Evolutionary conservation across 2,888 invertebrate genomes (phyloP), one percentile per base, ranked within the genome.

Genomic region (Escarpia spicata): DNA sequence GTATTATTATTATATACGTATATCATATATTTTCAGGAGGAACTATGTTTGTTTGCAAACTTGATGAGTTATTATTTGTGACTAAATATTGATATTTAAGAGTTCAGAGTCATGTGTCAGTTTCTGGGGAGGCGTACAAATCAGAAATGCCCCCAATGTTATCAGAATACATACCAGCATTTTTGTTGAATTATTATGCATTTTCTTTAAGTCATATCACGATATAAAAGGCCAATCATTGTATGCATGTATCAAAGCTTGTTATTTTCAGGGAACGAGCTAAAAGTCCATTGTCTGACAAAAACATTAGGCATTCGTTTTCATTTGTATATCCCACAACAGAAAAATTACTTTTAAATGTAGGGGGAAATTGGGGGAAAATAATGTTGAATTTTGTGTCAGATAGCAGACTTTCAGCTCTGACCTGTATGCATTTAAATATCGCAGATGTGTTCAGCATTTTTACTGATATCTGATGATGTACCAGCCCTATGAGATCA

Each of bases 401-500:
- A 75, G 75, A 75, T 26, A 75, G 26, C 26, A 3, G 75, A 75
- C 75, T 75, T 75, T 75, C n/a, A n/a, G 75, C 26, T 75, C 52
- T 26, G 26, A 75, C 4, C n/a, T 26, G 26, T 75, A 3, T 75
- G 75, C 75, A 75, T 75, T 75, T 75, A 75, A 75, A 75, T 52
- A 52, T 75, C 75, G 75, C 75, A 75, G 75, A 75, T 75, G 75
- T 75, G 75, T 75, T 75, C 75, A 75, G 26, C 75, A 75, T 75
- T 75, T 75, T 75, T 75, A 75, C 75, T 75, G 75, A 75, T n/a
- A 26, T 75, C 75, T 75, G 75, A 75, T 26, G 75, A 75, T 75
- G 75, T 75, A 75, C 75, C 75, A 75, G 75, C 75, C 75, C 75
- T 26, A 6, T 26, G 26, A 75, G 19, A 75, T 19, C 26, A 26